Base-by-base conservation (phyloP, 2,888 invertebrate genomes). In the Drosophila atripex region DNA sequence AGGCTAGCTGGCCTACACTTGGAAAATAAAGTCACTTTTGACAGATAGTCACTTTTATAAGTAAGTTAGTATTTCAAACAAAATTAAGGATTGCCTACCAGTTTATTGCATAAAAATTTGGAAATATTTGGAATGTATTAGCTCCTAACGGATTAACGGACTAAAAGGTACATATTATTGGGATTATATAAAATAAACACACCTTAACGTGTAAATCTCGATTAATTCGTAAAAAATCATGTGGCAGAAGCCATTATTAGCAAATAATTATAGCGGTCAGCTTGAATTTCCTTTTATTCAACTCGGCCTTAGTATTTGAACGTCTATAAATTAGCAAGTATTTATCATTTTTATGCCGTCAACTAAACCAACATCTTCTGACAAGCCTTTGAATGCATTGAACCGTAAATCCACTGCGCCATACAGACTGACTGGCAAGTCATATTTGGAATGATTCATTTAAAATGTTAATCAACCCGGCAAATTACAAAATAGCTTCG, bases 391-490 rank as follows among this genome's bases (percentile, higher is more conserved):
- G 53, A 41, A 46, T 53, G 59, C 68, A 68, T 16, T 64, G 71
- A 64, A 53, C 41, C 86, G 65, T 64, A 14, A 66, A 63, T 47
- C 49, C 32, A 38, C 46, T 30, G 52, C 39, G 47, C 18, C 51
- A 63, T 61, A 66, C 14, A n/a, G 7, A 74, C 18, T 57, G 60
- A 28, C 50, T 30, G 49, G 21, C 43, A 39, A 46, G 39, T 63
- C 70, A 45, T 65, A 70, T 75, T 83, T 86, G 73, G 64, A 21
- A 46, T 66, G 56, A 18, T 55, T 35, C 39, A 65, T 56, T 64
- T 28, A 54, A 61, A 61, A 65, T 56, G 56, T 47, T 70, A 63
- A 50, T 55, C 50, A 61, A 51, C 38, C 35, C 23, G 55, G 46
- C 39, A 54, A 61, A 45, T 60, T 53, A 50, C 49, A 50, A 41